phyloP scores from a whole-genome alignment of 2,888 invertebrate genomes.

The Drosophila paramelanica region DNA sequence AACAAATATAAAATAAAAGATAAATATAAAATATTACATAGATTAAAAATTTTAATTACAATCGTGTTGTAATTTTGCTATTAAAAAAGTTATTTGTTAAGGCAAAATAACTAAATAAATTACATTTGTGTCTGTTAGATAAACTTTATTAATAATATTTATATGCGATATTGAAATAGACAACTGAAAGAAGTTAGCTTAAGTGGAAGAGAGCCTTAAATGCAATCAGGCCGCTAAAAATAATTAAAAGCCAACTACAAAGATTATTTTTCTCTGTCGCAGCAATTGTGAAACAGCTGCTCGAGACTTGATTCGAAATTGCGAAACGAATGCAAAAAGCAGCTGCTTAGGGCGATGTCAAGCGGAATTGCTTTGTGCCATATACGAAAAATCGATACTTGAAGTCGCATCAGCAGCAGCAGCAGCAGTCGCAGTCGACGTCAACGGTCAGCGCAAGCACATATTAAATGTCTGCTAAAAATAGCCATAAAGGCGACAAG shows the following conservation, averaged over 20 bases:
- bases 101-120: not conserved
- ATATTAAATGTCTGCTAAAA: slow-evolving; percentile 49
- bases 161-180: not conserved
- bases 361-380: slow-evolving; percentile 36
- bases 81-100: not conserved
- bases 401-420: slow-evolving; percentile 39
- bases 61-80: not conserved
- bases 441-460: slow-evolving; percentile 32
- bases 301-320: slow-evolving; percentile 8
- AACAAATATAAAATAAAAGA: not conserved
- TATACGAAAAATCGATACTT: slow-evolving; percentile 73
- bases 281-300: slow-evolving; percentile 22
- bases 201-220: not conserved
- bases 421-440: slow-evolving; percentile 17
- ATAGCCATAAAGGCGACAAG: slow-evolving; percentile 15
- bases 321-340: slow-evolving; percentile 11
- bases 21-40: not conserved
- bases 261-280: slow-evolving; percentile 21
- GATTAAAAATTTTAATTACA: not conserved
- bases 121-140: no score
- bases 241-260: slow-evolving; percentile 16
- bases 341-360: slow-evolving; percentile 34
- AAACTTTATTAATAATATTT: not conserved
- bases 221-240: slow-evolving; percentile 14
- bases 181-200: no score